phyloP scores from a whole-genome alignment of 2,888 invertebrate species.

The Tachina fera region DNA sequence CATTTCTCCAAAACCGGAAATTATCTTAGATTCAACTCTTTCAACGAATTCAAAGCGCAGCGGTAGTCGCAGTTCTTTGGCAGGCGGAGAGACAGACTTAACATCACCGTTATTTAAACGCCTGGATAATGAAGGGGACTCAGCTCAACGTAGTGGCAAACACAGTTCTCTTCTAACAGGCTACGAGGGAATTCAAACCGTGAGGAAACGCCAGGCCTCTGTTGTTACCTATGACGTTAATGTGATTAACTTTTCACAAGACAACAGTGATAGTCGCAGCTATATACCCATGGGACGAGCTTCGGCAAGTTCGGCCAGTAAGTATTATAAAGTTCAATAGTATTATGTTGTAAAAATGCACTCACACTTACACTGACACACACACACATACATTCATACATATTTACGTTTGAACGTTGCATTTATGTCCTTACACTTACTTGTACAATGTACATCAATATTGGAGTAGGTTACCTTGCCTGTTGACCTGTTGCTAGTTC shows the following conservation, averaged over 20 bases:
- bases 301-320: conserved; percentile 83
- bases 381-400: not conserved
- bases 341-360: conserved; percentile 23
- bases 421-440: not conserved
- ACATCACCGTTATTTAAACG: conserved; percentile 79
- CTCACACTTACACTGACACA: not conserved
- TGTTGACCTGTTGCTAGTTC: conserved; percentile 33
- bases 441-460: conserved; percentile 28
- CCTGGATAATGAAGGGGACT: conserved; percentile 78
- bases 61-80: conserved; percentile 69
- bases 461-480: conserved; percentile 11
- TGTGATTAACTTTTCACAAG: conserved; percentile 83
- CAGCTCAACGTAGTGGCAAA: conserved; percentile 69
- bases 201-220: conserved; percentile 82
- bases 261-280: conserved; percentile 81
- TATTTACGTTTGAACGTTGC: conserved; percentile 1
- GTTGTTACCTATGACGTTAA: conserved; percentile 83
- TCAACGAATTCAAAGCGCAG: conserved; percentile 79
- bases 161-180: conserved; percentile 78
- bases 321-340: conserved; percentile 74
- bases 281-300: conserved; percentile 83
- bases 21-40: conserved; percentile 82
- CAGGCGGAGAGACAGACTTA: conserved; percentile 78
- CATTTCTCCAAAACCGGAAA: conserved; percentile 82
- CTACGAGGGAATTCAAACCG: conserved; percentile 78